Conservation (phyloP, 92 coral and sea anemone genomes). For the Porites divaricata region DNA sequence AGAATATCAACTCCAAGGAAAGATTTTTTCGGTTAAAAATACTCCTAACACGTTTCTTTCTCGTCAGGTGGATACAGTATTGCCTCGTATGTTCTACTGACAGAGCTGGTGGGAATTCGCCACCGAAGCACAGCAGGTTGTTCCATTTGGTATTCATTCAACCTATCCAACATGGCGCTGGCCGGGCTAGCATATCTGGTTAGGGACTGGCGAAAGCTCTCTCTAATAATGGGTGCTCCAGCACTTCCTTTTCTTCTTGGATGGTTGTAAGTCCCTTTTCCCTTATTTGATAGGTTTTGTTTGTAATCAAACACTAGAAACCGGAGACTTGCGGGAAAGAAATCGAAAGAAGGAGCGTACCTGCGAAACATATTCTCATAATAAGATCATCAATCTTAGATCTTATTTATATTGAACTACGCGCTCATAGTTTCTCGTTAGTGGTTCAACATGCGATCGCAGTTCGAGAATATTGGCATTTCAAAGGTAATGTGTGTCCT, state of each 20-base stretch:
- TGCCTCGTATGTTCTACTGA: constrained; percentile 41
- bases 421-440: no score
- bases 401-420: no score
- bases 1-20: neutral
- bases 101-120: constrained; percentile 48
- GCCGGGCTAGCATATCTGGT: constrained; percentile 67
- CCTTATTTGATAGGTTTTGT: neutral
- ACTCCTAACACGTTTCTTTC: neutral
- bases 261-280: constrained; percentile 60
- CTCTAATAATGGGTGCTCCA: constrained; percentile 58
- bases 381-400: no score
- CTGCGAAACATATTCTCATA: no score
- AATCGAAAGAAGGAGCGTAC: no score
- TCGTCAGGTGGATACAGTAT: constrained; percentile 43
- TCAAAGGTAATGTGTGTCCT: no score
- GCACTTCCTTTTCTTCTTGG: constrained; percentile 65
- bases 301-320: no score
- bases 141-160: constrained; percentile 66
- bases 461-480: no score
- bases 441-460: no score
- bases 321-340: no score
- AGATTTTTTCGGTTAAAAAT: neutral
- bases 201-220: constrained; percentile 67
- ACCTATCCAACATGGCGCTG: constrained; percentile 55
- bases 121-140: constrained; percentile 52